Evolutionary conservation across 53 echinoderm and acorn worm species (phyloP), one percentile per base, ranked within the genome.

Genomic region (Zoroaster sp.): DNA sequence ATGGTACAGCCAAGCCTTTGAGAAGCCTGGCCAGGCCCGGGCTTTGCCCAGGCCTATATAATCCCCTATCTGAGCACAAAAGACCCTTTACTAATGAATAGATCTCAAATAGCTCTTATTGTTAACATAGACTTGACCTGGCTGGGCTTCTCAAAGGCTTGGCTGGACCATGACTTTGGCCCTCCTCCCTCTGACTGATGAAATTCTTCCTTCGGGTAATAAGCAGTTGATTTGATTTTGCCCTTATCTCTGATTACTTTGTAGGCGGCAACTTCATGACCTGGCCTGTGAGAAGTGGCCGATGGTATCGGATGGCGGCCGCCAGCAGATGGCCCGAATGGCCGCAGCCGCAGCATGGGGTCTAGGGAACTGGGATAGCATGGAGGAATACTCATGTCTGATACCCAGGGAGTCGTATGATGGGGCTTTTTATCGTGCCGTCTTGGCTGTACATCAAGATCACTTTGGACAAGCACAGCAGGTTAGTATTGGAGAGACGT

Each of bases 291-390:
- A 95, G 68, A 92, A 90, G 30, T 97, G 97, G 97, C 93, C 94
- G 2, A 70, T 92, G 86, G 97, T 97, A 3, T 87, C 89, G 9
- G 95, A 97, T 70, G 94, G 93, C 53, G 92, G 91, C 13, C 86
- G 95, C 0, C 95, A 95, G 92, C 88, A 89, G 40, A 97, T 97
- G 97, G 97, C 97, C 3, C 85, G 97, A 10, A 97, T 97, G 97
- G 95, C 97, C 0, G 97, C 97, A 0, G 97, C 97, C 0, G 97
- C 97, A 0, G 97, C 97, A 20, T 97, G 97, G 97, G 97, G 95
- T 31, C 98, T 97, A 1, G 92, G 92, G 7, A 94, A 97, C 76
- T 97, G 98, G 98, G 98, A 97, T 33, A 95, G 94, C 75, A 97
- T 97, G 98, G 98, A 97, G 89, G 98, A 97, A 32, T 97, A 97